These are phyloP conservation scores for Mormyrops boulengeri DNA, from an alignment of 2,797 vertebrate genomes.

Conservation along the genomic window DNA sequence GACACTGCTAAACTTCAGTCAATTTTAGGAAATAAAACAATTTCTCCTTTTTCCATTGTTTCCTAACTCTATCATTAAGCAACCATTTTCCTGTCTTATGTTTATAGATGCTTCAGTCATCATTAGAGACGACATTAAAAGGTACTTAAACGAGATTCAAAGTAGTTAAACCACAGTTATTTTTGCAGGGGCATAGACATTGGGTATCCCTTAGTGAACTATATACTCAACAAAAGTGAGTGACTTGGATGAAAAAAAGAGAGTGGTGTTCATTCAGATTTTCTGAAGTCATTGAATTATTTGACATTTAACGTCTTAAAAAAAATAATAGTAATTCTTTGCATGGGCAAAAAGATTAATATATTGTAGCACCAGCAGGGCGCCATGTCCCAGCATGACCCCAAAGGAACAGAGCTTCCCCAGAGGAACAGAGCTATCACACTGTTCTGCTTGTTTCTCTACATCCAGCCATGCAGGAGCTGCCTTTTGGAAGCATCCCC, in stretches of 20 bases:
- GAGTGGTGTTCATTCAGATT: background rate
- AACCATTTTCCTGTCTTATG: background rate
- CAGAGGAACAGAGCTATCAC: background rate
- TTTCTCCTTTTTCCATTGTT: background rate
- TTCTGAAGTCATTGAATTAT: background rate
- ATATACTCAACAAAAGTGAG: background rate
- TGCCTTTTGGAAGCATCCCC: background rate
- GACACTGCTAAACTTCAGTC: background rate
- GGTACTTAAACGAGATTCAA: background rate
- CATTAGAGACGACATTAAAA: background rate
- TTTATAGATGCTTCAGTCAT: background rate
- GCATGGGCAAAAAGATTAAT: background rate
- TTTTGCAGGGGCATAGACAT: background rate
- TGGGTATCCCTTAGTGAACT: background rate
- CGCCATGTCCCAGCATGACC: no score
- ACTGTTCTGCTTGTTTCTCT: background rate
- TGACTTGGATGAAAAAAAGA: background rate
- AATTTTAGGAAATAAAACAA: background rate
- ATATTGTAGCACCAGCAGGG: background rate
- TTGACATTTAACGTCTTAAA: background rate
- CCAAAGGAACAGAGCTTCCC: background rate
- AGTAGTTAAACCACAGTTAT: background rate
- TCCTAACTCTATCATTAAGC: background rate
- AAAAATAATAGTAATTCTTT: background rate
- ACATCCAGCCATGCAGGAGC: background rate